Conservation (phyloP, 2,113 vertebrate species). For the Litocranius walleri region DNA sequence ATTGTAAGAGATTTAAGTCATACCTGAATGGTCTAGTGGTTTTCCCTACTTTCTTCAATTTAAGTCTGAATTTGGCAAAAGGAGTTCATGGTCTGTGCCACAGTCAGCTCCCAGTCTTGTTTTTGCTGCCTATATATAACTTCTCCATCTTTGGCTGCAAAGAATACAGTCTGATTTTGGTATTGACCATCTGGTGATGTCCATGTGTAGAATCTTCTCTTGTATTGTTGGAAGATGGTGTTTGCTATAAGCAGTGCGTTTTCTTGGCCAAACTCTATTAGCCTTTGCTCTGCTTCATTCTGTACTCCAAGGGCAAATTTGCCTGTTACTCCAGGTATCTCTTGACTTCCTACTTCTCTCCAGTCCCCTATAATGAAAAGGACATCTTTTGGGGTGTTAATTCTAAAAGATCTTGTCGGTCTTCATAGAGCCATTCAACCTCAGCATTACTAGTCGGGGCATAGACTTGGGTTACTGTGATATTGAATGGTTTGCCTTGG, state of each 20-base stretch:
- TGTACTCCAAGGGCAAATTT: not conserved
- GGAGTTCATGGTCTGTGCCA: not conserved
- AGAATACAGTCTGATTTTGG: not conserved
- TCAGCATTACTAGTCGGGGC: not conserved
- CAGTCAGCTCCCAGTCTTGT: not conserved
- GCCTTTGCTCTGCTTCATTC: not conserved
- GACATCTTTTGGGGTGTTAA: not conserved
- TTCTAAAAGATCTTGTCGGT: not conserved
- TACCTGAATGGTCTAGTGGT: not conserved
- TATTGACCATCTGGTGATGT: not conserved
- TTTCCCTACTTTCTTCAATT: not conserved
- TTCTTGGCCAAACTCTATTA: not conserved
- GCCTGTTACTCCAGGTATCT: not conserved
- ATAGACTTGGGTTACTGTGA: not conserved
- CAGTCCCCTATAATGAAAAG: not conserved
- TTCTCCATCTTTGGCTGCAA: not conserved
- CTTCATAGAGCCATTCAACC: not conserved
- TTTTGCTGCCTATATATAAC: not conserved
- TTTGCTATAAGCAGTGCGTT: not conserved
- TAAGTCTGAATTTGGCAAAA: not conserved
- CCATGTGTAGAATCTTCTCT: not conserved
- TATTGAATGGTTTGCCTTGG: not conserved
- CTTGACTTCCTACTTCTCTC: not conserved
- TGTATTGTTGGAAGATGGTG: not conserved
- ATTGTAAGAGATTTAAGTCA: not conserved